Evolutionary conservation across 2,113 vertebrate species (phyloP).

Genomic region (Arizona elegans): DNA sequence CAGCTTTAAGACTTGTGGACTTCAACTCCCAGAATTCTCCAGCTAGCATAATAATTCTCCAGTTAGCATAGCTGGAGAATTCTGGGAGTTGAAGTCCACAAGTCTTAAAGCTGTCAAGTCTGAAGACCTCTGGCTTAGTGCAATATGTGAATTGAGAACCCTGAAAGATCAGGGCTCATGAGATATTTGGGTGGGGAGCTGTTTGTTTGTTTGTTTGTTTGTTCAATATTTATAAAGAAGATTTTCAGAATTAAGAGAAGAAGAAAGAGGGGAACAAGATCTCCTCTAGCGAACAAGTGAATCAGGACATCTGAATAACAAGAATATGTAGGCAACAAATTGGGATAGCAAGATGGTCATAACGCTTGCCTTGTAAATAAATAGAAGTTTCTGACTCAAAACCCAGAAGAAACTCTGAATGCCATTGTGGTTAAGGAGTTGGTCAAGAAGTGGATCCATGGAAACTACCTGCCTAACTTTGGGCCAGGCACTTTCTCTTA

Average conservation of each 20-base stretch:
- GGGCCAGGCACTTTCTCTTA: neutral
- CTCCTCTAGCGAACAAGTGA: neutral
- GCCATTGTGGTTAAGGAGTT: neutral
- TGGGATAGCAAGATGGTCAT: neutral
- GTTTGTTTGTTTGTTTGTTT: no score
- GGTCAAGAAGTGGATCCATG: neutral
- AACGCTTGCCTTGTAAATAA: neutral
- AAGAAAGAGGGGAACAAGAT: neutral
- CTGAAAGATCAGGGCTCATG: neutral
- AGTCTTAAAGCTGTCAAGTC: no score
- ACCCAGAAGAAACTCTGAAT: neutral
- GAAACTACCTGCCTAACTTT: neutral
- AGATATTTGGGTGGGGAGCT: neutral
- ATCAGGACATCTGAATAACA: neutral
- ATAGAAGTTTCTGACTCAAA: neutral
- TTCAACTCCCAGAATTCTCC: no score
- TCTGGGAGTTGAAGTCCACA: no score
- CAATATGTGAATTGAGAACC: neutral
- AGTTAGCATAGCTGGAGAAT: no score
- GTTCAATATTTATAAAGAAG: neutral
- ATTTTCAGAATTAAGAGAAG: neutral
- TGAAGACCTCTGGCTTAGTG: neutral
- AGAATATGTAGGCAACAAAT: neutral
- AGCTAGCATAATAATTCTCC: no score
- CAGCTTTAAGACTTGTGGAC: no score